A percentile compares a stretch with the other conserved stretches of the same genome.
Conservation (phyloP, 2,797 vertebrate species). For the Sebastiscus tertius region DNA sequence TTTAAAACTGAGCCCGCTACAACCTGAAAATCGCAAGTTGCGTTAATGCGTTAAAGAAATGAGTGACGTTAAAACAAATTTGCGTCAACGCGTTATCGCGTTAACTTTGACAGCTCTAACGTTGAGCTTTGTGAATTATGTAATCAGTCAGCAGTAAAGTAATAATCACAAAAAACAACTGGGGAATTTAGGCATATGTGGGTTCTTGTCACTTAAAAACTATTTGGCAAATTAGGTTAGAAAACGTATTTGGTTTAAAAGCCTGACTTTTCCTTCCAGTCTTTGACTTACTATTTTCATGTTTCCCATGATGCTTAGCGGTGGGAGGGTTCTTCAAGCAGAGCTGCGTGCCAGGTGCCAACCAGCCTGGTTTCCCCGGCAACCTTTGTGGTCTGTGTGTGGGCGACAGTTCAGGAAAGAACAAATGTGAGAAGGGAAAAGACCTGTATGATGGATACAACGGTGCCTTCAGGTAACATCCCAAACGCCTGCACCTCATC, state of each 20-base stretch:
- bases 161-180: no score
- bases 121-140: no score
- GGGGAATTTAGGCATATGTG: no score
- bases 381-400: constrained; percentile 88
- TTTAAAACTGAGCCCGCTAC: no score
- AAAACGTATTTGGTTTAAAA: background rate
- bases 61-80: no score
- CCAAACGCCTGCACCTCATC: background rate
- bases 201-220: no score
- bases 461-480: constrained; percentile 92
- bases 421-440: constrained; percentile 88
- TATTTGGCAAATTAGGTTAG: background rate
- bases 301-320: constrained; percentile 76
- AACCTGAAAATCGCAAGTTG: no score
- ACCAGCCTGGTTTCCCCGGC: constrained; percentile 81
- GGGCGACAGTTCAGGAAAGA: constrained; percentile 83
- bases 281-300: background rate
- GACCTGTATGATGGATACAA: constrained; percentile 89
- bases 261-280: background rate
- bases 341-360: constrained; percentile 92
- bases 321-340: constrained; percentile 89
- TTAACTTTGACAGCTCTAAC: no score
- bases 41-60: no score
- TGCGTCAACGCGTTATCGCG: no score
- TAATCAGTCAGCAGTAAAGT: no score